A percentile compares a stretch with the other conserved stretches of the same genome.
phyloP scores from a whole-genome alignment of 2,888 invertebrate species.

The Luperina nickerlii region DNA sequence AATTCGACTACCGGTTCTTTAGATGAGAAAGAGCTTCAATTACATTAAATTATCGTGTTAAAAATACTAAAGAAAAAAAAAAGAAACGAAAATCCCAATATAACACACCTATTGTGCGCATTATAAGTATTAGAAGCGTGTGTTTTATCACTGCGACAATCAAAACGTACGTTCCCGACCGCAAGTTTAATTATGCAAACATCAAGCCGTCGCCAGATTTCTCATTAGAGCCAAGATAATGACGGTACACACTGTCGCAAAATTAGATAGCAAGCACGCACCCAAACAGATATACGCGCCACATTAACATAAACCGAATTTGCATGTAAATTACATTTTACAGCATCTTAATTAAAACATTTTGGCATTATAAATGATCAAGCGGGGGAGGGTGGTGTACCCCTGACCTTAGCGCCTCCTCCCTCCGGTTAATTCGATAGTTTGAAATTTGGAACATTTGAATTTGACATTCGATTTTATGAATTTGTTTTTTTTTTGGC shows the following conservation, averaged over 20 bases:
- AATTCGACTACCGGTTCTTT: background rate
- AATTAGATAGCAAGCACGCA: slow-evolving; percentile 90
- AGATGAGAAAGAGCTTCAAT: background rate
- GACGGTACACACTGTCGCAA: slow-evolving; percentile 90
- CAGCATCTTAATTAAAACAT: slow-evolving; percentile 91
- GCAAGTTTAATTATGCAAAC: slow-evolving; percentile 90
- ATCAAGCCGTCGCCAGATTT: slow-evolving; percentile 90
- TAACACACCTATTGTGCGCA: slow-evolving; percentile 62
- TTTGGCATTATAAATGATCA: slow-evolving; percentile 91
- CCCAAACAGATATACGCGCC: slow-evolving; percentile 90
- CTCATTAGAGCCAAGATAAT: slow-evolving; percentile 91
- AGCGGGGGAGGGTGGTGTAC: slow-evolving; percentile 82
- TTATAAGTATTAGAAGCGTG: slow-evolving; percentile 81
- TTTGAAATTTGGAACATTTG: slow-evolving; percentile 73
- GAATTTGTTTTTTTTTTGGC: slow-evolving; percentile 31
- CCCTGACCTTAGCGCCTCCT: slow-evolving; percentile 83
- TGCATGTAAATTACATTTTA: slow-evolving; percentile 91
- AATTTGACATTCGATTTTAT: slow-evolving; percentile 72
- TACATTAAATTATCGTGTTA: background rate
- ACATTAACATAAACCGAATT: slow-evolving; percentile 91
- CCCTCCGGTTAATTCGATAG: slow-evolving; percentile 83
- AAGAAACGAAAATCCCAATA: slow-evolving; percentile 1
- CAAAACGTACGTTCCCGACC: slow-evolving; percentile 87
- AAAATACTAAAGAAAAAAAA: slow-evolving; percentile 3
- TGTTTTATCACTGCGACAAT: slow-evolving; percentile 88